A percentile compares a stretch with the other conserved stretches of the same genome.
These are phyloP conservation scores for Leptodirus hochenwartii DNA, from an alignment of 2,888 invertebrate genomes.

Conservation along the genomic window DNA sequence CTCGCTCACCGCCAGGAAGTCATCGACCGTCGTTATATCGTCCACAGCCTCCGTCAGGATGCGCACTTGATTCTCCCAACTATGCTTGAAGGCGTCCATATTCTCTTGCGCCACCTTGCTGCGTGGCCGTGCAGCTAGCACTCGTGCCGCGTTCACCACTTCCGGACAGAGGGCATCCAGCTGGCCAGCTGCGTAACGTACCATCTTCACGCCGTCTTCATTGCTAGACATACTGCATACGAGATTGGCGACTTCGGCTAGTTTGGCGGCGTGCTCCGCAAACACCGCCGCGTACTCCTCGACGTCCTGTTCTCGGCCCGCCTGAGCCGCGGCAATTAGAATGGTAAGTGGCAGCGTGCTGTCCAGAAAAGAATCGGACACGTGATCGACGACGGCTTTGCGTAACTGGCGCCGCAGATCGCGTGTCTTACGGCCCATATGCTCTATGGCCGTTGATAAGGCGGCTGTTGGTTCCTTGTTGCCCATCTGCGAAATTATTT, in stretches of 20 bases:
- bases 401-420: constrained; percentile 86
- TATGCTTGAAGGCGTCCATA: constrained; percentile 86
- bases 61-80: constrained; percentile 86
- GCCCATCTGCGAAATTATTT: constrained; percentile 50
- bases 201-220: constrained; percentile 97
- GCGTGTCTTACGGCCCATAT: constrained; percentile 90
- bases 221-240: constrained; percentile 98
- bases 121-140: constrained; percentile 75
- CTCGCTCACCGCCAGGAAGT: constrained; percentile 95
- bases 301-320: constrained; percentile 75
- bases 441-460: constrained; percentile 84
- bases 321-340: constrained; percentile 87
- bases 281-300: constrained; percentile 91
- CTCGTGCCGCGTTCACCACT: constrained; percentile 90
- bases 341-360: constrained; percentile 87
- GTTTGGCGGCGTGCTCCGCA: constrained; percentile 89
- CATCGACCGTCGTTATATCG: constrained; percentile 96
- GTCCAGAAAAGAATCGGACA: constrained; percentile 88
- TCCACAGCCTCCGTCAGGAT: constrained; percentile 95
- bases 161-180: constrained; percentile 91
- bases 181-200: constrained; percentile 88
- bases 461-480: constrained; percentile 78
- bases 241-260: constrained; percentile 92
- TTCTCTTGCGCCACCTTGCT: constrained; percentile 96
- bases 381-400: constrained; percentile 97